Conservation (phyloP, 2,797 vertebrate genomes). For the Phaenicophaeus curvirostris region DNA sequence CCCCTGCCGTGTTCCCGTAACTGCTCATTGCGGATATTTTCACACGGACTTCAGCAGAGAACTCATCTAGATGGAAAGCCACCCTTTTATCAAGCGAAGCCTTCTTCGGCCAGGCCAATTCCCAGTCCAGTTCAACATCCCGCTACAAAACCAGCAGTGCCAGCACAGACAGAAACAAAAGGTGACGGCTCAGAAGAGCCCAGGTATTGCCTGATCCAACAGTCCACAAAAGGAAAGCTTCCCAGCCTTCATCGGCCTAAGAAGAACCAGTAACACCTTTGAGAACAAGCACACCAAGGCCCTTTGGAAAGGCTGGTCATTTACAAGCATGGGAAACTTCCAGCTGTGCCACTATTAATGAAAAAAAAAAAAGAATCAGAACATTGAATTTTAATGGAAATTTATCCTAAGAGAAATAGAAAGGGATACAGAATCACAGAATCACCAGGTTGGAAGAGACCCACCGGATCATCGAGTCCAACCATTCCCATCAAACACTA, state of each 20-base stretch:
- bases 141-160: background rate
- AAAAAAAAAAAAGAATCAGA: background rate
- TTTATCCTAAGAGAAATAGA: no score
- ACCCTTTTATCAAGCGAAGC: background rate
- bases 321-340: background rate
- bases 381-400: background rate
- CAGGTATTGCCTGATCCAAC: background rate
- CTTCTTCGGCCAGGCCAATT: background rate
- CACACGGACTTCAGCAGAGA: background rate
- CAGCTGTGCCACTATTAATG: background rate
- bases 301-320: background rate
- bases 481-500: no score
- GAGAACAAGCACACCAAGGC: background rate
- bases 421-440: no score
- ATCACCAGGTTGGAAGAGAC: no score
- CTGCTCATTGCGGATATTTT: background rate
- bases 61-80: background rate
- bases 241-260: background rate
- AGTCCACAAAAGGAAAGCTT: background rate
- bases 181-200: background rate
- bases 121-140: background rate
- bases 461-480: no score
- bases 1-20: background rate
- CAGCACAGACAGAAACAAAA: background rate
- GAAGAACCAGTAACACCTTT: background rate